Evolutionary conservation across 92 coral and sea anemone species (phyloP), one percentile per base, ranked within the genome.

Genomic region (Muricea muricata): DNA sequence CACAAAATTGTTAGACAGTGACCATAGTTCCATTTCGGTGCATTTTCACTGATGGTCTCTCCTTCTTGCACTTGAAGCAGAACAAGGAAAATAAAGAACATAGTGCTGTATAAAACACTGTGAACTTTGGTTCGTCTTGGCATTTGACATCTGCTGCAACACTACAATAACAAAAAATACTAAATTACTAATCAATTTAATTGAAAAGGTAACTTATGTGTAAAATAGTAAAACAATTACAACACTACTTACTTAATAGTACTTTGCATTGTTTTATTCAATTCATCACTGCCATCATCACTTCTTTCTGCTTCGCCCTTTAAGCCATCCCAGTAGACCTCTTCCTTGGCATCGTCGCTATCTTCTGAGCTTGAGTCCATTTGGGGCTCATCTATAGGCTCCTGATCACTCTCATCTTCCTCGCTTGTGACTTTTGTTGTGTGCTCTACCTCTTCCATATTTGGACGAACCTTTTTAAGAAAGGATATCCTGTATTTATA

Each of bases 51-150:
- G 28, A 41, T 12, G 80, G 80, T 21, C 45, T 40, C 18, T 74
- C 80, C 80, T 45, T 82, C 14, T 7, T 48, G 15, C 56, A 42
- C 8, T 42, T 7, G 14, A 42, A 42, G 50, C 50, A 42, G 50
- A 42, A 42, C 50, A 42, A 42, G 14, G 7, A 42, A 42, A 42
- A 42, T 14, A 42, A 14, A 7, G 50, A 42, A 7, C 7, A 42
- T 42, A 42, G 50, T 42, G 50, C 14, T 7, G 8, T 10, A 48
- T 48, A 48, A 10, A 48, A 48, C 56, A 48, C 56, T 48, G 15
- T 48, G 56, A 48, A 48, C 56, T 48, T 48, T 61, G 70, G 70
- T 61, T 61, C 37, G 20, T 61, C 70, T 61, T 61, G 70, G 70
- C 70, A 61, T 61, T 61, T 61, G 32, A 31, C 70, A 61, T 61